These are phyloP conservation scores for Osmerus mordax DNA, from an alignment of 2,113 vertebrate species.

Conservation along the genomic window DNA sequence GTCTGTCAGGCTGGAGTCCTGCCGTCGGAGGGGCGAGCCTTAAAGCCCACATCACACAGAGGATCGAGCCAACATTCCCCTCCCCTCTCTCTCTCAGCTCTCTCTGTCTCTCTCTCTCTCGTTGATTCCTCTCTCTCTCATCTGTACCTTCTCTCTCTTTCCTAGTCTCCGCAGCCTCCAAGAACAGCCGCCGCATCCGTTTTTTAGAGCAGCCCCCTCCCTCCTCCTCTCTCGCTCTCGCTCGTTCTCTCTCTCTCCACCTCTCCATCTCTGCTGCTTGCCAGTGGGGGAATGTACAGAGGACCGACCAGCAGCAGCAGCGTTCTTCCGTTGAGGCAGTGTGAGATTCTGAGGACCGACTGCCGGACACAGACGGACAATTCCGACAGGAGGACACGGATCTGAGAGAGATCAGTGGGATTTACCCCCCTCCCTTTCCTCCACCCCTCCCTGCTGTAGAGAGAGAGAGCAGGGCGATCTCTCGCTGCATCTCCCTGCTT, in stretches of 20 bases:
- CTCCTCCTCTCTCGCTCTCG: conserved; percentile 19
- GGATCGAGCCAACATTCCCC: conserved; percentile 43
- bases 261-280: conserved; percentile 49
- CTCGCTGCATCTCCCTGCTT: conserved; percentile 28
- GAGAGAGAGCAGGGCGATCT: background rate
- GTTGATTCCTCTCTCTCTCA: conserved; percentile 30
- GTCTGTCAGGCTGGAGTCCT: conserved; percentile 56
- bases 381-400: conserved; percentile 17
- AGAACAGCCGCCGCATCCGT: conserved; percentile 76
- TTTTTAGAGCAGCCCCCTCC: conserved; percentile 66
- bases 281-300: conserved; percentile 76
- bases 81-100: background rate
- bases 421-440: conserved; percentile 49
- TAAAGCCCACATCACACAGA: conserved; percentile 65
- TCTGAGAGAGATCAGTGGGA: conserved; percentile 59
- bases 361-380: conserved; percentile 1
- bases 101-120: conserved; percentile 1
- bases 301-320: conserved; percentile 44
- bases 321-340: conserved; percentile 18
- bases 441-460: conserved; percentile 23
- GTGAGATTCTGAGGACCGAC: conserved; percentile 43
- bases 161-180: conserved; percentile 68
- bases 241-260: conserved; percentile 28
- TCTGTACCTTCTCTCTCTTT: conserved; percentile 18
- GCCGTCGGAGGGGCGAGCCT: conserved; percentile 53